These are phyloP conservation scores for Cyrtodaria siliqua DNA, from an alignment of 2,888 invertebrate species.

Conservation along the genomic window DNA sequence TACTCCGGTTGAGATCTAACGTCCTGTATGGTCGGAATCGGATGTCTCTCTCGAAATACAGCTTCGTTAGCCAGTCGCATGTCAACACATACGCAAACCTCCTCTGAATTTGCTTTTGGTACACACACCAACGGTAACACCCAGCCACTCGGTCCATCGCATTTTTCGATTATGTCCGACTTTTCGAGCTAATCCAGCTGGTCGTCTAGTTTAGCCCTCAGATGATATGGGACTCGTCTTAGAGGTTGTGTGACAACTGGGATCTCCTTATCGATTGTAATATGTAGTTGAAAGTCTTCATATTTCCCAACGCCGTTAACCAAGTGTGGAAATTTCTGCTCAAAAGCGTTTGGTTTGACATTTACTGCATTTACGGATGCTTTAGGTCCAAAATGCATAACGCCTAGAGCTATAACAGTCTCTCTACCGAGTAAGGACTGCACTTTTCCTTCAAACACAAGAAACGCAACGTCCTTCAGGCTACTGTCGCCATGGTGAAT, in stretches of 20 bases:
- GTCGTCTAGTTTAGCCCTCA: constrained; percentile 15
- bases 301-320: constrained; percentile 13
- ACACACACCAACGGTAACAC: constrained; percentile 38
- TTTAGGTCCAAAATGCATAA: constrained; percentile 5
- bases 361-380: background rate
- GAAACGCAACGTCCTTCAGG: constrained; percentile 1
- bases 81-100: constrained; percentile 47
- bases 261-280: constrained; percentile 8
- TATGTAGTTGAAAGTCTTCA: constrained; percentile 1
- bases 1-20: constrained; percentile 38
- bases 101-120: constrained; percentile 25
- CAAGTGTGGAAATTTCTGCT: background rate
- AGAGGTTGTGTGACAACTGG: constrained; percentile 11
- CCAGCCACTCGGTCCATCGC: constrained; percentile 29
- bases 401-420: constrained; percentile 16
- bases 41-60: constrained; percentile 30
- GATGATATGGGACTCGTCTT: background rate
- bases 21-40: constrained; percentile 39
- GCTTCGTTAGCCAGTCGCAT: constrained; percentile 46
- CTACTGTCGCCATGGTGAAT: too few species aligned
- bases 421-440: background rate
- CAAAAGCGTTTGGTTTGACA: background rate
- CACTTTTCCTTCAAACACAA: constrained; percentile 8
- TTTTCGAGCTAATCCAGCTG: constrained; percentile 20
- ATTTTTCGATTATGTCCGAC: constrained; percentile 35